Conservation (phyloP, 2,797 vertebrate species). For the Chrysocyon brachyurus region DNA sequence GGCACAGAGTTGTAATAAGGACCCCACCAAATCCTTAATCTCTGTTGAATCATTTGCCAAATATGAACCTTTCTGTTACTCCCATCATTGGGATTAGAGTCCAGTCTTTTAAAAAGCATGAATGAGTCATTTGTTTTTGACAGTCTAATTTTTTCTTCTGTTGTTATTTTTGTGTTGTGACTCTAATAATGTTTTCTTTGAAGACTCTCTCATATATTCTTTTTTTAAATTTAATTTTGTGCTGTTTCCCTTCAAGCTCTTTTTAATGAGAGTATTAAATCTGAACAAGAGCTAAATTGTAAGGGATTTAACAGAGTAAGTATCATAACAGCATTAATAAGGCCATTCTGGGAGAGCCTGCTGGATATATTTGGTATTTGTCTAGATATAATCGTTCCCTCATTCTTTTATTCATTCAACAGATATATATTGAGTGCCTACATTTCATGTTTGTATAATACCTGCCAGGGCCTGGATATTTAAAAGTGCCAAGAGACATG, state of each 20-base stretch:
- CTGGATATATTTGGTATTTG: conserved; percentile 59
- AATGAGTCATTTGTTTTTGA: conserved; percentile 22
- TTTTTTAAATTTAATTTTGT: conserved; percentile 72
- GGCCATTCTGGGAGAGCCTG: conserved; percentile 56
- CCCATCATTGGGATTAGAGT: neutral
- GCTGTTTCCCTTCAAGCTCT: conserved; percentile 69
- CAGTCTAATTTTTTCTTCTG: conserved; percentile 56
- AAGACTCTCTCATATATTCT: conserved; percentile 61
- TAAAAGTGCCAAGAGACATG: neutral
- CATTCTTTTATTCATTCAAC: conserved; percentile 30
- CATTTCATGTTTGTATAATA: neutral
- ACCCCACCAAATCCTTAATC: conserved; percentile 23
- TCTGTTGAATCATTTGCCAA: conserved; percentile 53
- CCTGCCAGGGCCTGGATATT: neutral
- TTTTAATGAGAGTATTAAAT: conserved; percentile 83
- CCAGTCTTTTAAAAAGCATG: neutral
- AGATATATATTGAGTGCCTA: neutral
- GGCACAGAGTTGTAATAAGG: conserved; percentile 10
- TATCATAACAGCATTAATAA: conserved; percentile 70
- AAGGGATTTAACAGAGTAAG: conserved; percentile 55
- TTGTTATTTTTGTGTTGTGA: conserved; percentile 71
- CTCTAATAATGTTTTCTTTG: conserved; percentile 72
- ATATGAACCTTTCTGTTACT: neutral
- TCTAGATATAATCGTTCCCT: conserved; percentile 35
- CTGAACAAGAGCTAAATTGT: conserved; percentile 66